Base-by-base conservation (phyloP, 2,113 vertebrate genomes). In the Caranx melampygus region DNA sequence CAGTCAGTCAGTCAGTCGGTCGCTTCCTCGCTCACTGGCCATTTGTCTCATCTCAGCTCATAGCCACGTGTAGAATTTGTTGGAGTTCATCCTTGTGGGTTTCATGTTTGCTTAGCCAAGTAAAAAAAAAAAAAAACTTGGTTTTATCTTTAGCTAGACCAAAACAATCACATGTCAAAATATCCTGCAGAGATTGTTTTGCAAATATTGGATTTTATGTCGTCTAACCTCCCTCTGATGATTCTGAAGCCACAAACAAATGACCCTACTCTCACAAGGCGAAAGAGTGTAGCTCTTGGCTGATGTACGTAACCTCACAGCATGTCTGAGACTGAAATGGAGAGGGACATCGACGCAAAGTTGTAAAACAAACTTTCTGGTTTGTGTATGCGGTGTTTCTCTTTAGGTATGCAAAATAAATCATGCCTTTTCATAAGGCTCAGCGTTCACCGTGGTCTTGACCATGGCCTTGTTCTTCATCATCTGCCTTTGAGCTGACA, bases 111-210 rank as follows among this genome's bases (percentile, higher is more conserved):
- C 52, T 35, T 60, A 54, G 67, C 57, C n/a, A 2, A 71, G 78
- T 83, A 59, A 58, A 55, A 55, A 55, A 47, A 18, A 51, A 51
- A 20, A 51, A 51, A 18, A 49, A 3, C 15, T 6, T 31, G 21
- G 72, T 82, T 74, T 35, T 3, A 51, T 74, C 82, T 89, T 81
- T 78, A 37, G 88, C 49, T 5, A 59, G 49, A 75, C 14, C 47
- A 59, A 75, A 90, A 83, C 78, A 75, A 71, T 72, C 55, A 60
- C 60, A 55, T 65, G 73, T 80, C 72, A 75, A 79, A 87, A 75
- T 51, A 78, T 72, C 63, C 72, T 4, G 52, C 44, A 52, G 51
- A 64, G 77, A 83, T 75, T 80, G 85, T 84, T 89, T 74, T 79
- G 42, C 47, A 72, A 78, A 82, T 84, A 73, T 73, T 15, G 26